Evolutionary conservation across 2,888 invertebrate genomes (phyloP), one percentile per base, ranked within the genome.

Genomic region (Lingula anatina): DNA sequence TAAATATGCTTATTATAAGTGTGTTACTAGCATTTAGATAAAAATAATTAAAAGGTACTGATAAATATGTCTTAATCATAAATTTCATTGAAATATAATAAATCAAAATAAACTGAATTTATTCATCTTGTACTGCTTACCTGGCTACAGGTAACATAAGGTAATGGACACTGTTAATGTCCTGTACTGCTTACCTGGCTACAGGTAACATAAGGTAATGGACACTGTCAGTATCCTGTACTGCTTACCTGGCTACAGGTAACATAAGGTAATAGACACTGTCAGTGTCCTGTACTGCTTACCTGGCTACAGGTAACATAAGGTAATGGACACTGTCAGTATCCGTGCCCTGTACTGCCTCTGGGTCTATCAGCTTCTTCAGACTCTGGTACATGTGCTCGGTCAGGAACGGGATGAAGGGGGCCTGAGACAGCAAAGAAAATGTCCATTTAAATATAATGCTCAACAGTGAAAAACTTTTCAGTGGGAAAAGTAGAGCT

Each of bases 381-480:
- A 99, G 77, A 50, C 89, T 87, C 76, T 92, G 90, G 78, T 91
- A 99, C 85, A 99, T 93, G 53, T 87, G 84, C 77, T 99, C 99
- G 0, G 93, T 88, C 47, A 99, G 81, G 78, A 91, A 99, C 0
- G 99, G 99, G 0, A 95, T 93, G 76, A 97, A 97, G 0, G 99
- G 95, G 1, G 97, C 90, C 77, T 77, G 59, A 26, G 62, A 58
- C 27, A 39, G 45, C 25, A 47, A 21, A 44, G 12, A 53, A 38
- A 26, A 31, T 27, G 25, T 5, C 51, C 51, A 38, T 27, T 41
- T 28, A 20, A 50, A 50, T 12, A 54, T 28, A 27, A 54, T 21
- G 31, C 46, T 28, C 37, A 40, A 54, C 4, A 54, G 27, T 3
- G 5, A n/a, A 20, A 3, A 3, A 18, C 26, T 35, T 5, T 21